Evolutionary conservation across 2,797 vertebrate genomes (phyloP), one percentile per base, ranked within the genome.

Genomic region (Antrozous pallidus): DNA sequence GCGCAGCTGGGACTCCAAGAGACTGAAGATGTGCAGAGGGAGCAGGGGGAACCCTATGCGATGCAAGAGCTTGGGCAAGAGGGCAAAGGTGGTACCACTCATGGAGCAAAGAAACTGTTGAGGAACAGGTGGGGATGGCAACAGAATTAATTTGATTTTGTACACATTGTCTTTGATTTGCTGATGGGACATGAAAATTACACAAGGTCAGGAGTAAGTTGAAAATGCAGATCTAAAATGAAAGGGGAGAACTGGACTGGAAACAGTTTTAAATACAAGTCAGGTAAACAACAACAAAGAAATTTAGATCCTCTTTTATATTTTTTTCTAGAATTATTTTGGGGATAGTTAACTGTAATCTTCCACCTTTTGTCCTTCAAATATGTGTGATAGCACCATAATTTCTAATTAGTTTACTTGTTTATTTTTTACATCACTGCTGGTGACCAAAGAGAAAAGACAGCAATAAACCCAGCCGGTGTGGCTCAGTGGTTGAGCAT

Each of bases 371-470:
- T 63, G 31, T 78, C 49, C 65, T 81, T 89, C 31, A 81, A 28
- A 28, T 70, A 67, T 65, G 18, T 90, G 56, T 75, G 88, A 95
- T 26, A 94, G 51, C 58, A 45, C 75, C 94, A 33, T 92, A 93
- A 95, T 94, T 96, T 95, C 49, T 82, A 90, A 54, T 36, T 61
- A n/a, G 0, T 47, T 75, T 94, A 40, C 67, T 54, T 77, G 12
- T 42, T 91, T 84, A 82, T 90, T 87, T 93, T 93, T 95, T 93
- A 74, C 49, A 82, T 56, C 18, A 47, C 33, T 70, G 9, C 33
- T 94, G 54, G 77, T 63, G 80, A 94, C 54, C 70, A 91, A 81
- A 88, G 38, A 80, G 77, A 85, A 78, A 84, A 61, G 9, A 86
- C 0, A 91, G 10, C 12, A 69, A 71, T 20, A n/a, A 74, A 47